Base-by-base conservation (phyloP, 2,113 vertebrate genomes). In the Mionectes macconnelli region DNA sequence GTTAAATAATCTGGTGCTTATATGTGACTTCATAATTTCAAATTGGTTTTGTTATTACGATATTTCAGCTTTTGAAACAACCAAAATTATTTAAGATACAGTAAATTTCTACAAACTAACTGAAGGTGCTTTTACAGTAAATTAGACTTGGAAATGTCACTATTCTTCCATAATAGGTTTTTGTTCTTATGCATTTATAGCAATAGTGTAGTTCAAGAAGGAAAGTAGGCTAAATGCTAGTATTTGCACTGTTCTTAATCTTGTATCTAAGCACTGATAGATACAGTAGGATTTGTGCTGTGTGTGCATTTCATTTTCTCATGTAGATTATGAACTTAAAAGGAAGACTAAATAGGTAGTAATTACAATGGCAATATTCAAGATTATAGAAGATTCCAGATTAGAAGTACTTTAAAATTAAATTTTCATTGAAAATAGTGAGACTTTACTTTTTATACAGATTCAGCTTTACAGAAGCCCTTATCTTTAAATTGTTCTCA, bases 111-210 rank as follows among this genome's bases (percentile, higher is more conserved):
- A 60, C 47, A 56, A 68, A 73, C 45, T 53, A 68, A 73, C 45
- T 53, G 90, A 96, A 96, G 95, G 85, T 96, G 92, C 90, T 95
- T 90, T 79, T 84, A 79, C 50, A 80, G 75, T 90, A 88, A 93
- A 81, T 90, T 27, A 74, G 79, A 82, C 49, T 79, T 95, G 42
- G 81, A 74, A 79, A 80, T 17, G 10, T 86, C 49, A 81, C 30
- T 80, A 40, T 77, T 89, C 70, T 89, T 93, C 90, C 67, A 18
- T 83, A 82, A 33, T 50, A 42, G 5, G 30, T 63, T 91, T 93
- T 89, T 75, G 75, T 94, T 95, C 50, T 49, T 91, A 84, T 1
- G 40, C 47, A 35, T 86, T 77, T 96, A 89, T 74, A 94, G 78
- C 91, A 96, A 70, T 96, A 92, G 93, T 37, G 44, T 94, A 74